Evolutionary conservation across 2,113 vertebrate genomes (phyloP).

Genomic region (Laterallus jamaicensis): DNA sequence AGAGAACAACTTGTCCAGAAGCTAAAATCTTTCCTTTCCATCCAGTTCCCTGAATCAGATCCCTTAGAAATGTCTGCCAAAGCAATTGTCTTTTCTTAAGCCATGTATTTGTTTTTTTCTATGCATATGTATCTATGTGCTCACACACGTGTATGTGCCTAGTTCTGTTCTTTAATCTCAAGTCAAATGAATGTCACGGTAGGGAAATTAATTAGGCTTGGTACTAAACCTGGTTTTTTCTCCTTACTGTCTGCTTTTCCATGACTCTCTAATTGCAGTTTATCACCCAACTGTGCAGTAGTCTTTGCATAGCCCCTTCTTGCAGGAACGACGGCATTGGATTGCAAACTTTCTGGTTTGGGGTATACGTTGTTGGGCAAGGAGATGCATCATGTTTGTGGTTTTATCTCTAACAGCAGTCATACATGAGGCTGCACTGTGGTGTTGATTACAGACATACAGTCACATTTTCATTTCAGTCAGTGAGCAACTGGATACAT

Average conservation of each 20-base stretch:
- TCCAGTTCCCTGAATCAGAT: not conserved
- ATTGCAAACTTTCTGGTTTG: not conserved
- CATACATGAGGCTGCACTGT: not conserved
- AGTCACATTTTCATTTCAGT: not conserved
- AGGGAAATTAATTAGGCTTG: not conserved
- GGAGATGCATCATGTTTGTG: not conserved
- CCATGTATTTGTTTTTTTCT: not conserved
- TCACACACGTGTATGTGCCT: accelerated
- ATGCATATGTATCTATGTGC: accelerated
- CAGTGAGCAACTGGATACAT: not conserved
- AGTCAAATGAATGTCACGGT: not conserved
- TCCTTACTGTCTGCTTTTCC: not conserved
- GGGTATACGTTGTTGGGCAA: not conserved
- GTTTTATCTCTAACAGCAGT: not conserved
- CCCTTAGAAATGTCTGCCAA: not conserved
- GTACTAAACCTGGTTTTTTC: not conserved
- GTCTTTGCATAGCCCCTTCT: not conserved
- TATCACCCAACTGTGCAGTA: not conserved
- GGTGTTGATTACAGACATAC: not conserved
- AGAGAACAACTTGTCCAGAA: not conserved
- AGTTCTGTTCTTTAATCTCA: not conserved
- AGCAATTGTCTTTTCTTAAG: not conserved
- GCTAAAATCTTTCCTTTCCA: not conserved
- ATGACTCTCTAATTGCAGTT: not conserved
- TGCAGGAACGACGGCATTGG: not conserved